Conservation (phyloP, 2,797 vertebrate species). For the Rallus crepitans region DNA sequence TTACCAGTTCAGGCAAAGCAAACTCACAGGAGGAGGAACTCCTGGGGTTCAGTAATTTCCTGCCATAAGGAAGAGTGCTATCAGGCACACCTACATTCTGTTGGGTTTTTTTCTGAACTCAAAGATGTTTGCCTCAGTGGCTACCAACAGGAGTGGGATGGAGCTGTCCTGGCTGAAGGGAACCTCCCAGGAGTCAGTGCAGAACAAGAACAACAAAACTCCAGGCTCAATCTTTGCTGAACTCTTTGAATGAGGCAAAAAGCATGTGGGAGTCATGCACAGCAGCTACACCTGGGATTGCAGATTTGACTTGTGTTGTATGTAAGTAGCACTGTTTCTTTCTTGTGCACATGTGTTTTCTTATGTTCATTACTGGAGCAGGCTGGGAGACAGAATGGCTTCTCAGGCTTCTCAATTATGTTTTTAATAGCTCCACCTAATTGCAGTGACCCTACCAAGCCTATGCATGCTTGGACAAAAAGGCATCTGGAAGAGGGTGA, state of each 20-base stretch:
- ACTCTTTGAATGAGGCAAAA: background rate
- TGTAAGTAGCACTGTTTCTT: background rate
- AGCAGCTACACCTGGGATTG: background rate
- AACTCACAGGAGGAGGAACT: background rate
- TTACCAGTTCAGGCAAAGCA: background rate
- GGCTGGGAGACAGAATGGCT: background rate
- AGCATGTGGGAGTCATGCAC: background rate
- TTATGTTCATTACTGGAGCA: background rate
- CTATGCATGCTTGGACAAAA: background rate
- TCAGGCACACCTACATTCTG: background rate
- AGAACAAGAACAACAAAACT: background rate
- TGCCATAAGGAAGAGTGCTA: background rate
- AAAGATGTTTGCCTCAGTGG: background rate
- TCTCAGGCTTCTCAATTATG: background rate
- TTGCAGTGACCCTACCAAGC: background rate
- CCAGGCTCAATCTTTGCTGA: background rate
- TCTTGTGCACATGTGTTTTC: background rate
- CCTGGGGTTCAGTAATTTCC: background rate
- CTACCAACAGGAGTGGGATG: background rate
- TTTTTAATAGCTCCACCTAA: slow-evolving; percentile 19
- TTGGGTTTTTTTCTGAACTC: background rate
- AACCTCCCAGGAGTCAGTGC: background rate
- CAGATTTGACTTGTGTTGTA: background rate
- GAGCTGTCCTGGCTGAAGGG: background rate
- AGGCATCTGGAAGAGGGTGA: background rate